A percentile compares a stretch with the other conserved stretches of the same genome.
Conservation (phyloP, 2,113 vertebrate genomes). For the Thunnus thynnus region DNA sequence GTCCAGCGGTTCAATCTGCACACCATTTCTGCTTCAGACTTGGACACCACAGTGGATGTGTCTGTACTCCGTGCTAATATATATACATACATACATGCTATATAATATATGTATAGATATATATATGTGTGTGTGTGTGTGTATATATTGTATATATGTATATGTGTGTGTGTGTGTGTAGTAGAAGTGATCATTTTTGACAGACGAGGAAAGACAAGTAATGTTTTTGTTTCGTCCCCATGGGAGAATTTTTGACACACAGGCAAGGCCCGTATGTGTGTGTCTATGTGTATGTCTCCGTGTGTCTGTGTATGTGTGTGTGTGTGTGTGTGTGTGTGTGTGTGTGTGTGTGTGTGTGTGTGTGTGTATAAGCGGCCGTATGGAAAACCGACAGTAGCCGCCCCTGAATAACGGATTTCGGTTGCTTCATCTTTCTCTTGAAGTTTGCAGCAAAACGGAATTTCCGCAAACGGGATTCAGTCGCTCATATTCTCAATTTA, state of each 20-base stretch:
- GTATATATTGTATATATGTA: neutral
- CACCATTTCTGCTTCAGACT: conserved; percentile 26
- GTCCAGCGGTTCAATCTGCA: conserved; percentile 41
- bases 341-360: no score
- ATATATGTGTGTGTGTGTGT: neutral
- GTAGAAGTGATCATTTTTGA: neutral
- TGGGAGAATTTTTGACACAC: conserved; percentile 18
- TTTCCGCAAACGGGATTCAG: conserved; percentile 51
- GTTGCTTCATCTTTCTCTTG: conserved; percentile 49
- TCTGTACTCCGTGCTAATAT: no score
- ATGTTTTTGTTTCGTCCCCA: conserved; percentile 19
- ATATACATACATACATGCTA: neutral
- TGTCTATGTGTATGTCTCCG: neutral
- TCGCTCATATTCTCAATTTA: neutral
- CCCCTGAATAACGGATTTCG: conserved; percentile 65
- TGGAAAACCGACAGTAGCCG: conserved; percentile 61
- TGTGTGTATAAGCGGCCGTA: conserved; percentile 1
- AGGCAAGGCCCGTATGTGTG: conserved; percentile 38
- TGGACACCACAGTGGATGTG: neutral
- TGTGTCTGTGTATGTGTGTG: neutral
- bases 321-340: neutral
- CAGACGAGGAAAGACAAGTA: neutral
- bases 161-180: no score
- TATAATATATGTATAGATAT: no score
- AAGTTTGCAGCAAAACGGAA: conserved; percentile 56